phyloP scores from a whole-genome alignment of 2,888 invertebrate species.

The Orchesella flavescens region DNA sequence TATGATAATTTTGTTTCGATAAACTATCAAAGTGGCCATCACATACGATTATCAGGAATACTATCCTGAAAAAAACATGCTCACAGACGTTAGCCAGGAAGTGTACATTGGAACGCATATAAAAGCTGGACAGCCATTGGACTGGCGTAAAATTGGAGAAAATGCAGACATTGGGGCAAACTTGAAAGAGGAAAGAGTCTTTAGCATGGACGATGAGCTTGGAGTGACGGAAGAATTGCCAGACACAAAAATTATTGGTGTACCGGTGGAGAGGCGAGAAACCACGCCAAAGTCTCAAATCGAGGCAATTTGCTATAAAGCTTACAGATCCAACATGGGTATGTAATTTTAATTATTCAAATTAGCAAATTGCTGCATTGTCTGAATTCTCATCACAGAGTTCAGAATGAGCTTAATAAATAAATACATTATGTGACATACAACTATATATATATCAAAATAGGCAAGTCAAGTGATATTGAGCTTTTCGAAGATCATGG shows the following conservation, averaged over 20 bases:
- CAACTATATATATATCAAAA: too few species aligned
- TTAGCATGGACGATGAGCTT: conserved; percentile 47
- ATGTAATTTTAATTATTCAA: too few species aligned
- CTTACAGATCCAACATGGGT: conserved; percentile 48
- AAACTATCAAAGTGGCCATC: conserved; percentile 51
- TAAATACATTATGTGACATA: too few species aligned
- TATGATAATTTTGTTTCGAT: too few species aligned
- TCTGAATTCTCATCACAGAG: too few species aligned
- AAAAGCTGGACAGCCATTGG: conserved; percentile 19
- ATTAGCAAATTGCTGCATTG: too few species aligned
- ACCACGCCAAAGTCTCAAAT: conserved; percentile 43
- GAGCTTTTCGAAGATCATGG: conserved; percentile 22
- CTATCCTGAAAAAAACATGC: not conserved
- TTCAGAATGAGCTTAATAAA: too few species aligned
- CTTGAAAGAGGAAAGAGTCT: conserved; percentile 31
- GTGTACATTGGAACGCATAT: conserved; percentile 50
- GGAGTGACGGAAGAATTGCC: conserved; percentile 32
- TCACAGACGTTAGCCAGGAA: conserved; percentile 11
- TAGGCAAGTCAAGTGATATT: conserved; percentile 1
- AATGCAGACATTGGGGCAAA: conserved; percentile 2
- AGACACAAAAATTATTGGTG: conserved; percentile 18
- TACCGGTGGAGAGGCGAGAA: conserved; percentile 31
- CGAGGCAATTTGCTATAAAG: conserved; percentile 47
- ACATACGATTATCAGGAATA: conserved; percentile 59
- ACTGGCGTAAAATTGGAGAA: conserved; percentile 32